Evolutionary conservation across 2,888 invertebrate genomes (phyloP).

Genomic region (Hemithea aestivaria): DNA sequence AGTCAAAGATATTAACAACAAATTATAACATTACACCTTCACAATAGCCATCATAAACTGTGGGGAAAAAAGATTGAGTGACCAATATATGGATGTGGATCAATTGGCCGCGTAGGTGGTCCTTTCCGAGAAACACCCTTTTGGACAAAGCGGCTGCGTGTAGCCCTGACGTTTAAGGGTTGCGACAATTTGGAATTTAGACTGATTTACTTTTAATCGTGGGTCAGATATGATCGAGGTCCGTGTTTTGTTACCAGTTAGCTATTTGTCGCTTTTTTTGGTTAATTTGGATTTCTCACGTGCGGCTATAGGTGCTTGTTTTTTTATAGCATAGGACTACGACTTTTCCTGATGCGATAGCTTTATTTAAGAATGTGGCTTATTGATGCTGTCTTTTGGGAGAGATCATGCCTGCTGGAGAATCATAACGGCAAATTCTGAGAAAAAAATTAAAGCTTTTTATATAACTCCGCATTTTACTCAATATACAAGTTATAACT

Average conservation of each 20-base stretch:
- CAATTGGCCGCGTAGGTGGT: conserved; percentile 67
- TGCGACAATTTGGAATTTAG: conserved; percentile 54
- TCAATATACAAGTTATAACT: too few relatives aligned
- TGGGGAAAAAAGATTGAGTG: conserved; percentile 42
- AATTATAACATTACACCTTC: conserved; percentile 58
- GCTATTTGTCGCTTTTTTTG: conserved; percentile 41
- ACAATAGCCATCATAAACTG: conserved; percentile 41
- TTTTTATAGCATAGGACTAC: too few relatives aligned
- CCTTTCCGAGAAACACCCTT: conserved; percentile 67
- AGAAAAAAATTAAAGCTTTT: too few relatives aligned
- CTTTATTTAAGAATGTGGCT: not conserved
- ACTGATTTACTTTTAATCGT: conserved; percentile 73
- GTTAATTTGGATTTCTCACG: conserved; percentile 26
- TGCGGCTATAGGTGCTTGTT: conserved; percentile 24
- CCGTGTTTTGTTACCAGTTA: conserved; percentile 62
- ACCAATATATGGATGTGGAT: conserved; percentile 55
- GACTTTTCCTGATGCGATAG: conserved; percentile 4
- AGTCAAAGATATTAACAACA: conserved; percentile 49
- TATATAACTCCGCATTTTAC: too few relatives aligned
- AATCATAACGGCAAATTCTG: too few relatives aligned
- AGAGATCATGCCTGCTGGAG: too few relatives aligned
- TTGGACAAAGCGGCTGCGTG: conserved; percentile 48
- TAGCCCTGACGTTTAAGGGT: conserved; percentile 36
- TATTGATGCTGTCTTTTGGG: too few relatives aligned
- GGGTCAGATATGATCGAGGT: conserved; percentile 64